These are phyloP conservation scores for Eupithecia centaureata DNA, from an alignment of 2,888 invertebrate genomes.

Conservation along the genomic window DNA sequence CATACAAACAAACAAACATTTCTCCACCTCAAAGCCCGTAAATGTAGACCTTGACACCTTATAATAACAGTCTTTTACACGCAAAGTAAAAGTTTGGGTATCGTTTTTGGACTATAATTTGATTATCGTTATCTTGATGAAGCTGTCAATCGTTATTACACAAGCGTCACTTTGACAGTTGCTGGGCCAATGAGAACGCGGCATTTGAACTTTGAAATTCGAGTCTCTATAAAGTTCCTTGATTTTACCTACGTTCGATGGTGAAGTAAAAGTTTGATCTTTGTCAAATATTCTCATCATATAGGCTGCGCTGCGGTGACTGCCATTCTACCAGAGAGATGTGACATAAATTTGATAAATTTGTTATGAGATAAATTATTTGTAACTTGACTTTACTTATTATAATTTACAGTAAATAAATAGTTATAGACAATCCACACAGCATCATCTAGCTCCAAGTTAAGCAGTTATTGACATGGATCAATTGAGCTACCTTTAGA, in stretches of 20 bases:
- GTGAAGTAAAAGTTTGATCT: background rate
- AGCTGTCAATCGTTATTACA: constrained; percentile 74
- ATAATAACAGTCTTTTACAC: constrained; percentile 16
- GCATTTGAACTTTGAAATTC: constrained; percentile 40
- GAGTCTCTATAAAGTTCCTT: constrained; percentile 24
- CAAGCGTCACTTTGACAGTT: constrained; percentile 67
- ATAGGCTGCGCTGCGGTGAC: no score
- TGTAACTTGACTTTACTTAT: no score
- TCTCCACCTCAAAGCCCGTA: background rate
- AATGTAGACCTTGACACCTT: constrained; percentile 14
- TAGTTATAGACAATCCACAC: no score
- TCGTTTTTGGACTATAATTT: constrained; percentile 56
- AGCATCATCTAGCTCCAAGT: no score
- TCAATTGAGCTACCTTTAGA: no score
- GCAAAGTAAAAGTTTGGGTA: constrained; percentile 34
- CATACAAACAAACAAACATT: constrained; percentile 43
- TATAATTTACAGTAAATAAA: no score
- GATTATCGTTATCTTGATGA: constrained; percentile 80
- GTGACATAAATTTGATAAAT: no score
- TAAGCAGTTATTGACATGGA: background rate
- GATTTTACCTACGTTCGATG: background rate
- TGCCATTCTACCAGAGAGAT: no score
- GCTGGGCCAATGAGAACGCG: constrained; percentile 53
- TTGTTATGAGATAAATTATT: no score
- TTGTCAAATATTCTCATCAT: no score